These are phyloP conservation scores for Phrynosoma platyrhinos DNA, from an alignment of 2,113 vertebrate genomes.

Conservation along the genomic window DNA sequence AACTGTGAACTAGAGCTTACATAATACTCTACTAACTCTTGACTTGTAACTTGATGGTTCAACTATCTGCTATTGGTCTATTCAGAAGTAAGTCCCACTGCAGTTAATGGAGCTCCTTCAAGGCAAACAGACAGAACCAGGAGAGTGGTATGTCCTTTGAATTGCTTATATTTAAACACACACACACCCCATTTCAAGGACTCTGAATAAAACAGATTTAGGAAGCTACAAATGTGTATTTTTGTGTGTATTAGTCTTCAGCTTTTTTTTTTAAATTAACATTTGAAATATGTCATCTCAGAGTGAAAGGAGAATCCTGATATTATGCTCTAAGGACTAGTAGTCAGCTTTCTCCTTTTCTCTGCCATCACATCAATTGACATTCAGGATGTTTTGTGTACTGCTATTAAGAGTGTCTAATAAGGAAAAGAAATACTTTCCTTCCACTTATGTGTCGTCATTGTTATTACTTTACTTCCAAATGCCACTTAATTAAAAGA, in stretches of 20 bases:
- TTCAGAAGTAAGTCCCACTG: too few species aligned
- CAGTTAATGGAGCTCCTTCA: too few species aligned
- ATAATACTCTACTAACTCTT: neutral
- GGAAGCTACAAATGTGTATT: neutral
- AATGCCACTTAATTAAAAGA: constrained; percentile 1
- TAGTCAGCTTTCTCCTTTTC: constrained; percentile 51
- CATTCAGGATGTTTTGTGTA: constrained; percentile 64
- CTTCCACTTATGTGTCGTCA: constrained; percentile 47
- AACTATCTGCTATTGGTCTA: too few species aligned
- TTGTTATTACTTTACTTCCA: constrained; percentile 63
- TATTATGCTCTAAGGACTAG: constrained; percentile 48
- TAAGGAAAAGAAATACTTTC: constrained; percentile 51
- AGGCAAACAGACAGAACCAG: too few species aligned
- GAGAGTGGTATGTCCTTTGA: neutral
- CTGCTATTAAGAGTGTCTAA: constrained; percentile 53
- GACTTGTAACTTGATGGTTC: too few species aligned
- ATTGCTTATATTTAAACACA: neutral
- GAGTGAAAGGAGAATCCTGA: constrained; percentile 1
- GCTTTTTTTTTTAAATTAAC: constrained; percentile 36
- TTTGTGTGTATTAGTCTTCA: neutral
- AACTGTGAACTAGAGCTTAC: neutral
- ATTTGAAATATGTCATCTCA: constrained; percentile 58
- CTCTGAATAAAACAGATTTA: neutral
- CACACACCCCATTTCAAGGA: neutral
- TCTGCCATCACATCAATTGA: constrained; percentile 39